Evolutionary conservation across 1,140 invertebrate genomes (phyloP).

Genomic region (Scaptomyza graminum): DNA sequence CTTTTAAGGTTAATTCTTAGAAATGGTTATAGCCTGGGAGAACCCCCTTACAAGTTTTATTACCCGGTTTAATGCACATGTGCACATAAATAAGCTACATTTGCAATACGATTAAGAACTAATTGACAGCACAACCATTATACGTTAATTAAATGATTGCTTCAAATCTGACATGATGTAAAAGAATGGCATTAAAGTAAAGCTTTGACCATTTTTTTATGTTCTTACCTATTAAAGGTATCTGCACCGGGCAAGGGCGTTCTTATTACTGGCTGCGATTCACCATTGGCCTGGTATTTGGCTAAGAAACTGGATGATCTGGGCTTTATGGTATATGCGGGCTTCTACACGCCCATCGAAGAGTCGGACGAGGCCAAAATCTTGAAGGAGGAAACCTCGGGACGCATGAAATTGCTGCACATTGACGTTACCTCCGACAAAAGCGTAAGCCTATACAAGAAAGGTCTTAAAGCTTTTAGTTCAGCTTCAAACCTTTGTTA

Average conservation of each 20-base stretch:
- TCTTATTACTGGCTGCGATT: conserved; percentile 93
- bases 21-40: neutral
- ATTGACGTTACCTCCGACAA: conserved; percentile 90
- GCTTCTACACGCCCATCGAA: conserved; percentile 88
- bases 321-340: conserved; percentile 92
- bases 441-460: conserved; percentile 84
- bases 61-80: no score
- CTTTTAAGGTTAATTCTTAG: neutral
- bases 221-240: conserved; percentile 85
- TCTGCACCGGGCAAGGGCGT: conserved; percentile 91
- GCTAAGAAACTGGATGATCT: conserved; percentile 91
- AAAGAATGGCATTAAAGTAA: conserved; percentile 17
- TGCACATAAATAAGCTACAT: neutral
- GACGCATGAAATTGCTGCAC: conserved; percentile 89
- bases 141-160: conserved; percentile 30
- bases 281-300: conserved; percentile 89
- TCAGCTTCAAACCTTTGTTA: conserved; percentile 1
- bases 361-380: conserved; percentile 88
- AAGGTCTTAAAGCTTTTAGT: conserved; percentile 47
- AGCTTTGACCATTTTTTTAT: neutral
- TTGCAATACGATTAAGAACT: conserved; percentile 7
- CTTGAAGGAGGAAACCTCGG: conserved; percentile 90
- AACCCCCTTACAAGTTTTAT: neutral
- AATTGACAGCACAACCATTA: conserved; percentile 48
- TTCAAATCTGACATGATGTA: conserved; percentile 6